phyloP scores from a whole-genome alignment of 1,140 invertebrate genomes.

The Rhopalosiphum maidis region DNA sequence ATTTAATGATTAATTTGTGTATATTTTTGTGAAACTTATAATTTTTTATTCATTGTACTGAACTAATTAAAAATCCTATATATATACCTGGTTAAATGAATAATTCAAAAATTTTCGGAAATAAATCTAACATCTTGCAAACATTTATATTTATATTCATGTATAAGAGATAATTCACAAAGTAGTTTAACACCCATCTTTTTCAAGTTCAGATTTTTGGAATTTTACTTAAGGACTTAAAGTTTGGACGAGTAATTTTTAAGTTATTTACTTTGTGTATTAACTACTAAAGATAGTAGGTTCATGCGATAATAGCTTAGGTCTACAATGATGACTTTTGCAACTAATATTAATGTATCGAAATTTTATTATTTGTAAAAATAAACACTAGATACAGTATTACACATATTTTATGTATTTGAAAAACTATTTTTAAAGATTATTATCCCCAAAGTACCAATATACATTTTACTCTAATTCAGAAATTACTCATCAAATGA shows the following conservation, averaged over 20 bases:
- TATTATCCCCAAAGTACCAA: too few species aligned
- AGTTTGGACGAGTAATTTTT: not conserved
- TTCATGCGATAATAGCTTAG: not conserved
- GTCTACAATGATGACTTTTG: not conserved
- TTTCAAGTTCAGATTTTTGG: not conserved
- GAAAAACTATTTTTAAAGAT: too few species aligned
- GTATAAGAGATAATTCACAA: not conserved
- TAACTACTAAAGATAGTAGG: not conserved
- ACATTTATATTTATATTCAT: not conserved
- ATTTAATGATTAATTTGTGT: slow-evolving; percentile 17
- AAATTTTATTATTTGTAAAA: too few species aligned
- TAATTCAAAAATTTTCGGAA: not conserved
- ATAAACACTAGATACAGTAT: too few species aligned
- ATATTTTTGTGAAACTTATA: slow-evolving; percentile 32
- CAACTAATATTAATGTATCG: too few species aligned
- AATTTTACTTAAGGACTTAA: not conserved
- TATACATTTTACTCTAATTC: too few species aligned
- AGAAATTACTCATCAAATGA: too few species aligned
- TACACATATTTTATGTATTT: too few species aligned
- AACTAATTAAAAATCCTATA: not conserved
- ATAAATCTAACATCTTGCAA: not conserved
- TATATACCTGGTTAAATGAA: not conserved
- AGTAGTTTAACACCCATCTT: not conserved
- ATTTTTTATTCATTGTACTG: slow-evolving; percentile 36
- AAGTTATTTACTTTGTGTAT: not conserved